Evolutionary conservation across 1,140 invertebrate species (phyloP).

Genomic region (Cyclargus thomasi): DNA sequence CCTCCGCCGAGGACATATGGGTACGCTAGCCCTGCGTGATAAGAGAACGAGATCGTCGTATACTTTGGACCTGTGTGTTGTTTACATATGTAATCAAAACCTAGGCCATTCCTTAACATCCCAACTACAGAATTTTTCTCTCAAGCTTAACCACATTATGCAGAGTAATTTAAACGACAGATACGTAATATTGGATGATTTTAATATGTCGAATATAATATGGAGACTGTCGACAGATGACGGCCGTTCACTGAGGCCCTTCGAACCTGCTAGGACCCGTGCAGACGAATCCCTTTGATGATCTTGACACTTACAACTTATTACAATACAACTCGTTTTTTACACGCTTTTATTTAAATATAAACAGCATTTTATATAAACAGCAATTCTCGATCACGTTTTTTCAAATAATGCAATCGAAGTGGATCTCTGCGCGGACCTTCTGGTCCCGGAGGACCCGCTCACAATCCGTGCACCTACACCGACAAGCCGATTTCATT

Average conservation of each 20-base stretch:
- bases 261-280: conserved; percentile 19
- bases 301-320: conserved; percentile 1
- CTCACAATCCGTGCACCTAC: not conserved
- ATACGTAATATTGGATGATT: conserved; percentile 19
- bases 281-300: conserved; percentile 1
- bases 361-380: no score
- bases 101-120: conserved; percentile 14
- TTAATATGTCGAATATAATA: conserved; percentile 20
- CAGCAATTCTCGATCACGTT: not conserved
- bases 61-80: conserved; percentile 18
- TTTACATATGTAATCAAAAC: conserved; percentile 24
- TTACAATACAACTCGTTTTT: not conserved
- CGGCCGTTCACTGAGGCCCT: not conserved
- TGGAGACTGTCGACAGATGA: conserved; percentile 2
- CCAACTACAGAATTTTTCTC: conserved; percentile 18
- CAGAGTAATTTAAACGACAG: conserved; percentile 11
- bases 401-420: not conserved
- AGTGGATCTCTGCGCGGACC: not conserved
- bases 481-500: not conserved
- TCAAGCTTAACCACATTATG: conserved; percentile 10
- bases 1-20: conserved; percentile 22
- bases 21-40: conserved; percentile 12
- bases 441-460: not conserved
- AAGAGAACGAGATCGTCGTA: not conserved
- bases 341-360: no score